A percentile compares a stretch with the other conserved stretches of the same genome.
These are phyloP conservation scores for Okamejei kenojei DNA, from an alignment of 2,797 vertebrate genomes.

Conservation along the genomic window DNA sequence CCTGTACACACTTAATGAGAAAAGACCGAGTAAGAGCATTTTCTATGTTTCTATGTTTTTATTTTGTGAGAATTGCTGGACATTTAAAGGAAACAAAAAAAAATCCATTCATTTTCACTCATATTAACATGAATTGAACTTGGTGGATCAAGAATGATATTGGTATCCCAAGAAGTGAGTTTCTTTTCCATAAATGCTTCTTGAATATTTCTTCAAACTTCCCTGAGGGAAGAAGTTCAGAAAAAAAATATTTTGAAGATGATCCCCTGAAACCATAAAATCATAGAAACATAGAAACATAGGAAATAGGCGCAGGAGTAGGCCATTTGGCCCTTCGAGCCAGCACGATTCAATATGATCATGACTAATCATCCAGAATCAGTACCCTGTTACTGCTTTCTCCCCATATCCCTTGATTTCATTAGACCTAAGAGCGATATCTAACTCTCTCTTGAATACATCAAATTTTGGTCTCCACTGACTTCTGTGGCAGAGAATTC, in stretches of 20 bases:
- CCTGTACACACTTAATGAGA: background rate
- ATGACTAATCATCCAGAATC: too few relatives aligned
- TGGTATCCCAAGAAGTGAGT: background rate
- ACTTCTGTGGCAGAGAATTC: too few relatives aligned
- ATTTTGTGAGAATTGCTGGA: background rate
- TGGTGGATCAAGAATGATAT: background rate
- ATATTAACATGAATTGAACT: background rate
- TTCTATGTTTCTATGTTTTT: too few relatives aligned
- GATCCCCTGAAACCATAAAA: background rate
- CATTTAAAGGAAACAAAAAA: background rate
- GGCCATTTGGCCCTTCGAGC: too few relatives aligned
- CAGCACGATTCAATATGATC: too few relatives aligned
- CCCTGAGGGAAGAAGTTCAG: background rate
- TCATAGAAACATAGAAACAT: background rate
- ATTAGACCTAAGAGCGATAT: too few relatives aligned
- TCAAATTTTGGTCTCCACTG: too few relatives aligned
- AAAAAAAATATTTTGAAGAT: background rate
- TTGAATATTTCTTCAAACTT: background rate
- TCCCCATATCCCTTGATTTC: too few relatives aligned
- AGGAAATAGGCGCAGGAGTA: too few relatives aligned
- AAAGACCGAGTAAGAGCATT: background rate
- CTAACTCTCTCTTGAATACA: too few relatives aligned
- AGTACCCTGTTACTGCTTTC: too few relatives aligned
- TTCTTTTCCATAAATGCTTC: background rate
- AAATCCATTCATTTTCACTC: background rate